Base-by-base conservation (phyloP, 92 coral and sea anemone species). In the Montipora capitata region DNA sequence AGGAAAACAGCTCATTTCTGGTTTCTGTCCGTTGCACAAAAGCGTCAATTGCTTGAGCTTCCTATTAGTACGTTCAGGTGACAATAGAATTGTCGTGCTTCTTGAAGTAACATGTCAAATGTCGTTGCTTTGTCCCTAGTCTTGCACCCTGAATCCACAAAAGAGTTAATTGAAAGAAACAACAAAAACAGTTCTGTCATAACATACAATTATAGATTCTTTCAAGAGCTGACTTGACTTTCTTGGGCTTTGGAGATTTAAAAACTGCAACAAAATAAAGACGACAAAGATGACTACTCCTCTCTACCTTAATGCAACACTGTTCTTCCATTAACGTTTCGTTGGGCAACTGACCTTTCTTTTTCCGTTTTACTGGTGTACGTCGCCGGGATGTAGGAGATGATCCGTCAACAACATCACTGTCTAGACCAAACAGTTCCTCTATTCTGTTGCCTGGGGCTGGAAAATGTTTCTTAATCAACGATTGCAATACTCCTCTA, bases 391-490 rank as follows among this genome's bases (percentile, higher is more conserved):
- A 89, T 5, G 84, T 92, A 40, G 93, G 98, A 12, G 96, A 88
- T 1, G 98, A 91, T 42, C 90, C 72, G 59, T 86, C 93, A 62
- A 78, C 77, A 20, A 84, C 87, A 72, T 95, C 93, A 61, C 87
- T 93, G 39, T 89, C 89, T 7, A 81, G 40, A 10, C 93, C 95
- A 57, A 91, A 87, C n/a, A 95, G 76, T 20, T 91, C 98, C 20
- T 94, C 93, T 79, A 95, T 58, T 85, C 75, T 95, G 40, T 81
- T 85, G 81, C 92, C 96, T 61, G 99, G 94, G 4, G 96, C 98
- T 51, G 99, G 99, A 72, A 97, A 97, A 57, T 97, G 99, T 52
- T 97, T 97, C 63, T 97, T 98, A 0, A 97, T 92, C 14, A 97
- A 89, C 15, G 96, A 90, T 59, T 96, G 96, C 16, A 97, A 79